Percentiles rank a stretch among this genome's conserved stretches.
Evolutionary conservation across 2,888 invertebrate genomes (phyloP).

Genomic region (Troides helena): DNA sequence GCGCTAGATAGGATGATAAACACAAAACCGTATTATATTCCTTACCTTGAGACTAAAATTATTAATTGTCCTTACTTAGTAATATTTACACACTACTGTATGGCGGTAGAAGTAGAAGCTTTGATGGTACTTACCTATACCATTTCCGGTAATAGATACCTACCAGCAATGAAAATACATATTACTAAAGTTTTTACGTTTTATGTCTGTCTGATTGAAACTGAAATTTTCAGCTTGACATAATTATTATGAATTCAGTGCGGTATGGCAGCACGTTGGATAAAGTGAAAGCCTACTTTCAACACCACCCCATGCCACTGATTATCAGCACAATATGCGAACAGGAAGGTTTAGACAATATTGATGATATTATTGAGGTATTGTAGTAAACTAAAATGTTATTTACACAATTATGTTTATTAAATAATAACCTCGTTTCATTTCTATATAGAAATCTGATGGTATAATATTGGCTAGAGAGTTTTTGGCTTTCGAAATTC

Average conservation of each 20-base stretch:
- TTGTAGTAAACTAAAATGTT: neutral
- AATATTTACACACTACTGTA: too few species aligned
- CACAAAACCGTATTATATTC: too few species aligned
- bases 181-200: too few species aligned
- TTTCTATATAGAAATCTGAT: conserved; percentile 52
- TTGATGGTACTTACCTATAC: too few species aligned
- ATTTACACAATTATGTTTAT: neutral
- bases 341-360: conserved; percentile 52
- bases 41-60: too few species aligned
- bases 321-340: conserved; percentile 51
- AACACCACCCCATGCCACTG: conserved; percentile 40
- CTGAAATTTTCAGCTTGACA: conserved; percentile 41
- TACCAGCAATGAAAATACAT: too few species aligned
- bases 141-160: too few species aligned
- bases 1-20: too few species aligned
- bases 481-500: conserved; percentile 55
- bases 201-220: neutral
- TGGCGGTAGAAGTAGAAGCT: too few species aligned
- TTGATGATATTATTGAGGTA: conserved; percentile 54
- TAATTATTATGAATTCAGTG: conserved; percentile 46
- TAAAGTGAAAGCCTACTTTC: conserved; percentile 41
- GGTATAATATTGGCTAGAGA: conserved; percentile 59
- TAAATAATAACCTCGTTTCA: neutral
- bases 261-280: conserved; percentile 39
- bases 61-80: too few species aligned